These are phyloP conservation scores for Campaea margaritaria DNA, from an alignment of 2,888 invertebrate species.

Conservation along the genomic window DNA sequence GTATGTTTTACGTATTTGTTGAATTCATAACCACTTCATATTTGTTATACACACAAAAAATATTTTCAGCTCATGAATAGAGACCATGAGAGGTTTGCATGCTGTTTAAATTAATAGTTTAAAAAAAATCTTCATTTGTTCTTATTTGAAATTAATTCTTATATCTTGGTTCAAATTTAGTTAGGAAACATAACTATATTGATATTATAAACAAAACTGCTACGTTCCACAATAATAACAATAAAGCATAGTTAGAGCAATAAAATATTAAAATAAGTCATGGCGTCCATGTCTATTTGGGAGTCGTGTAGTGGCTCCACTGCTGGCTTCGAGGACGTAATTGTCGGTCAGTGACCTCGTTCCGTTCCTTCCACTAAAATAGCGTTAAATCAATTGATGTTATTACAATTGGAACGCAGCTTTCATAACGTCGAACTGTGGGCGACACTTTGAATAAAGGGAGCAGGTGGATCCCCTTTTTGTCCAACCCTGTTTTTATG, in stretches of 20 bases:
- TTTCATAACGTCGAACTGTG: slow-evolving; percentile 70
- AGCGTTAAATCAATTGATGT: slow-evolving; percentile 84
- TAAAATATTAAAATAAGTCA: slow-evolving; percentile 43
- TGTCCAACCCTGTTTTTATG: slow-evolving; percentile 38
- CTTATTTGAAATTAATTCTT: too few relatives aligned
- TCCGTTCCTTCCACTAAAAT: slow-evolving; percentile 82
- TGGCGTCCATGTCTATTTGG: slow-evolving; percentile 48
- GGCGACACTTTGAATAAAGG: slow-evolving; percentile 48
- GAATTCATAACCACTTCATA: slow-evolving; percentile 27
- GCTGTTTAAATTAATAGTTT: not conserved
- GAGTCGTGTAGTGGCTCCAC: slow-evolving; percentile 57
- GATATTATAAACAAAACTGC: slow-evolving; percentile 9
- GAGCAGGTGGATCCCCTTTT: slow-evolving; percentile 62
- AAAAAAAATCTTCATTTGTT: not conserved
- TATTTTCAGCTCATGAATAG: not conserved
- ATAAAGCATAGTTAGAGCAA: slow-evolving; percentile 41
- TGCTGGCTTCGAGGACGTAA: slow-evolving; percentile 78
- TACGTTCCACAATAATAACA: slow-evolving; percentile 25
- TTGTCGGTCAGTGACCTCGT: slow-evolving; percentile 82
- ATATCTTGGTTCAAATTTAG: too few relatives aligned
- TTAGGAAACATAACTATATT: not conserved
- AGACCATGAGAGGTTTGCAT: not conserved
- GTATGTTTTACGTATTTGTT: slow-evolving; percentile 57
- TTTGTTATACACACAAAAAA: not conserved
- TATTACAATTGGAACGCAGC: slow-evolving; percentile 81